Conservation (phyloP, 1,140 invertebrate genomes). For the Scaptomyza pallida region DNA sequence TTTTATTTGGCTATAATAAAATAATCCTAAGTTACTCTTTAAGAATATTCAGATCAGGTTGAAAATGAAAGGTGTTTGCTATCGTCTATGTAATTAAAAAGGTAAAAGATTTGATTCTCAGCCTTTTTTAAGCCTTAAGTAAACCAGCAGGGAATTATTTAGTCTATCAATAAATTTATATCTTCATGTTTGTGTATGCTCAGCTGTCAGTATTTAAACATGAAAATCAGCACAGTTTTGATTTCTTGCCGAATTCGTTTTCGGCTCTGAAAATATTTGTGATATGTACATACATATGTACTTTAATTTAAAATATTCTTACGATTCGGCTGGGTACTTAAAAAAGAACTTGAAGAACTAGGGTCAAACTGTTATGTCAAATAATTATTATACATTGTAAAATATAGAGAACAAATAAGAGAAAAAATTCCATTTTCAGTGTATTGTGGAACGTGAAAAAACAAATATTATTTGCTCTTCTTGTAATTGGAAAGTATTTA, state of each 20-base stretch:
- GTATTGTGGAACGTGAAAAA: too few relatives aligned
- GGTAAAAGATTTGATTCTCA: background rate
- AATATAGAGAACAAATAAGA: too few relatives aligned
- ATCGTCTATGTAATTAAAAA: too few relatives aligned
- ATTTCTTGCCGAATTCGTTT: conserved; percentile 25
- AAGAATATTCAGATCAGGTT: too few relatives aligned
- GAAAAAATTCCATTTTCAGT: too few relatives aligned
- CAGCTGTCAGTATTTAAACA: background rate
- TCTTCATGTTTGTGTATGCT: background rate
- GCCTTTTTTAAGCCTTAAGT: background rate
- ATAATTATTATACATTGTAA: too few relatives aligned
- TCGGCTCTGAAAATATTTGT: conserved; percentile 16
- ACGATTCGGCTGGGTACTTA: conserved; percentile 48
- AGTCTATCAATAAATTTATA: background rate
- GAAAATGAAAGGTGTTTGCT: too few relatives aligned
- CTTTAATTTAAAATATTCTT: conserved; percentile 16
- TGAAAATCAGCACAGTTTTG: conserved; percentile 6
- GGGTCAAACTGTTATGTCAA: too few relatives aligned
- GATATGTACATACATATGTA: conserved; percentile 15
- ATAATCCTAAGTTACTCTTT: background rate
- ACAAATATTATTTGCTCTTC: too few relatives aligned
- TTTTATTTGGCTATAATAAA: too few relatives aligned
- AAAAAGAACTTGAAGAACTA: conserved; percentile 19
- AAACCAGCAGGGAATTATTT: conserved; percentile 1
- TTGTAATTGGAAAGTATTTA: too few relatives aligned